A percentile compares a stretch with the other conserved stretches of the same genome.
Evolutionary conservation across 2,113 vertebrate species (phyloP).

Genomic region (Etheostoma spectabile): DNA sequence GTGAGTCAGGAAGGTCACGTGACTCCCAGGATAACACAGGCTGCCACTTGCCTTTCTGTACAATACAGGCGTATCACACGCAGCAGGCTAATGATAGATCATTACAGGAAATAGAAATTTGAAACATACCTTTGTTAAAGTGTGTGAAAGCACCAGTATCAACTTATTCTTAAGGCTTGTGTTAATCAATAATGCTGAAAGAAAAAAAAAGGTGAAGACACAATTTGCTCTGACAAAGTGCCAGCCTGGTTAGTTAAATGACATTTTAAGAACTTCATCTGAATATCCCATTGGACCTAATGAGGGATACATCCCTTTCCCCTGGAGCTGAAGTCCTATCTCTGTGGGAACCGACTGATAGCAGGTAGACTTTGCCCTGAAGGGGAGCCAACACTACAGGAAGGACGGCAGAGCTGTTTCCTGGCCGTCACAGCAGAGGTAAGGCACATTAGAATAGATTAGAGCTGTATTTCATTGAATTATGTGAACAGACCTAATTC

Average conservation of each 20-base stretch:
- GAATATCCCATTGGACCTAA: slow-evolving; percentile 64
- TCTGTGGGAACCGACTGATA: slow-evolving; percentile 71
- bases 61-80: background rate
- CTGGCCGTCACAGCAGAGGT: slow-evolving; percentile 57
- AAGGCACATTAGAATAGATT: slow-evolving; percentile 36
- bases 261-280: slow-evolving; percentile 60
- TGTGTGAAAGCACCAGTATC: background rate
- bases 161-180: slow-evolving; percentile 20
- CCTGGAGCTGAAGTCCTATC: slow-evolving; percentile 67
- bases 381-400: slow-evolving; percentile 54
- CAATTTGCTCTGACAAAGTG: slow-evolving; percentile 42
- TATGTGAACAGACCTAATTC: slow-evolving; percentile 29
- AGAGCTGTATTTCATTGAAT: slow-evolving; percentile 33
- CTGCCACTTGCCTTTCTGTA: background rate
- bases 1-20: slow-evolving; percentile 34
- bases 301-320: slow-evolving; percentile 58
- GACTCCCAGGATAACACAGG: slow-evolving; percentile 13
- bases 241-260: slow-evolving; percentile 40
- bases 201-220: slow-evolving; percentile 25
- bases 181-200: slow-evolving; percentile 15
- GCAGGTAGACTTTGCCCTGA: slow-evolving; percentile 78
- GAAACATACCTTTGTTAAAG: slow-evolving; percentile 15
- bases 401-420: slow-evolving; percentile 47
- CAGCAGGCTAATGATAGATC: slow-evolving; percentile 5
- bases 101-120: slow-evolving; percentile 17